These are phyloP conservation scores for Acanthiza pusilla DNA, from an alignment of 2,797 vertebrate species.

Conservation along the genomic window DNA sequence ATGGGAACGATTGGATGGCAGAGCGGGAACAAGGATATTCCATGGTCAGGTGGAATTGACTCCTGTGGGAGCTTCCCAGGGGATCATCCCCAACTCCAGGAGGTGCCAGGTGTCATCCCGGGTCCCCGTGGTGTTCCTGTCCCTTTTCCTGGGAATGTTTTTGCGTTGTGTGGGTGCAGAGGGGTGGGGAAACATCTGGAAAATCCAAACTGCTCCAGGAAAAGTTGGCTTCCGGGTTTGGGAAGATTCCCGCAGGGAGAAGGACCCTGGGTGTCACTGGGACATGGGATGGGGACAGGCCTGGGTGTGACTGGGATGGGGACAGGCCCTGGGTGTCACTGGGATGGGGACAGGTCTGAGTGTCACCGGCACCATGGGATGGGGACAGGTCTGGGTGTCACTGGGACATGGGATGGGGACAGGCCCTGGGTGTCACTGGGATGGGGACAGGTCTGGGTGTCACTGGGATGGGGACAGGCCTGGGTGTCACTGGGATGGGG, in stretches of 20 bases:
- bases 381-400: too few relatives aligned
- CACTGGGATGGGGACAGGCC: too few relatives aligned
- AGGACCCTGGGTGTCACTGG: not conserved
- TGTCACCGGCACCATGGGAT: too few relatives aligned
- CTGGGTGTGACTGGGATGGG: too few relatives aligned
- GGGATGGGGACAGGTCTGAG: too few relatives aligned
- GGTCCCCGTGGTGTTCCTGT: not conserved
- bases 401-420: too few relatives aligned
- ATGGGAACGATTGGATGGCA: not conserved
- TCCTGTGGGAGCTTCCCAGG: not conserved
- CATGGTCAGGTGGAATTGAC: not conserved
- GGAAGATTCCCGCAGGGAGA: not conserved
- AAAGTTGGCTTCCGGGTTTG: not conserved
- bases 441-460: too few relatives aligned
- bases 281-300: too few relatives aligned
- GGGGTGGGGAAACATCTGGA: not conserved
- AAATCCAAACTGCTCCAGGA: not conserved
- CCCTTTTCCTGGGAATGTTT: rapidly evolving
- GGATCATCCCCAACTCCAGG: not conserved
- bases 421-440: too few relatives aligned
- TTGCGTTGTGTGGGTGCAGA: not conserved
- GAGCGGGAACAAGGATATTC: not conserved
- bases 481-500: too few relatives aligned
- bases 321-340: too few relatives aligned
- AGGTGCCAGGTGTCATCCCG: not conserved